Conservation (phyloP, 1,140 invertebrate genomes). For the Idris sp. region DNA sequence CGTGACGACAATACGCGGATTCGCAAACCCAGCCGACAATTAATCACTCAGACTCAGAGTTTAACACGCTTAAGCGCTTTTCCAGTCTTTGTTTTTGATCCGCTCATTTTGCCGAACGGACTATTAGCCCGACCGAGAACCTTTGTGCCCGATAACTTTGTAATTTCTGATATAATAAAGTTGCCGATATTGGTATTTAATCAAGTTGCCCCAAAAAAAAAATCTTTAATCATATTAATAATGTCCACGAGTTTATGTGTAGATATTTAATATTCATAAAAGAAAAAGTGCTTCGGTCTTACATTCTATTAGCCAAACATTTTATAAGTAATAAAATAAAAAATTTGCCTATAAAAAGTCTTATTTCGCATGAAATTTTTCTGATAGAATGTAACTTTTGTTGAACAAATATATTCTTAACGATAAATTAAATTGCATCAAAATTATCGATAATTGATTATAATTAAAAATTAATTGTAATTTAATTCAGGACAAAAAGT, state of each 20-base stretch:
- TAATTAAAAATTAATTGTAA: too few species aligned
- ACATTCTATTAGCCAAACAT: slow-evolving; percentile 45
- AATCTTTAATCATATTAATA: slow-evolving; percentile 51
- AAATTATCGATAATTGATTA: too few species aligned
- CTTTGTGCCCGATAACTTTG: slow-evolving; percentile 29
- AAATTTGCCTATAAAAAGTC: too few species aligned
- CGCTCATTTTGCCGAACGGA: too few species aligned
- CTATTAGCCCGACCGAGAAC: too few species aligned
- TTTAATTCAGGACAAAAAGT: too few species aligned
- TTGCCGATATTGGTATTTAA: slow-evolving; percentile 51
- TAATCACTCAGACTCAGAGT: slow-evolving; percentile 68
- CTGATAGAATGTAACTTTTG: too few species aligned
- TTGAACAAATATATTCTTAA: too few species aligned
- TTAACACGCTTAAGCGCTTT: slow-evolving; percentile 69
- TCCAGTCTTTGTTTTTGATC: slow-evolving; percentile 53
- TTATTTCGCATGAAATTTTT: background rate
- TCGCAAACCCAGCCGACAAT: slow-evolving; percentile 62
- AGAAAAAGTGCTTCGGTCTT: slow-evolving; percentile 33
- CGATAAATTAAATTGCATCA: too few species aligned
- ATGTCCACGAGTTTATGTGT: slow-evolving; percentile 29
- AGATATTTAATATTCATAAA: slow-evolving; percentile 43
- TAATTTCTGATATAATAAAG: slow-evolving; percentile 53
- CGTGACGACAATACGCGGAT: slow-evolving; percentile 58
- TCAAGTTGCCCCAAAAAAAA: slow-evolving; percentile 46
- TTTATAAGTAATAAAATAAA: too few species aligned